Evolutionary conservation across 2,888 invertebrate species (phyloP).

Genomic region (Eupelmus urozonus): DNA sequence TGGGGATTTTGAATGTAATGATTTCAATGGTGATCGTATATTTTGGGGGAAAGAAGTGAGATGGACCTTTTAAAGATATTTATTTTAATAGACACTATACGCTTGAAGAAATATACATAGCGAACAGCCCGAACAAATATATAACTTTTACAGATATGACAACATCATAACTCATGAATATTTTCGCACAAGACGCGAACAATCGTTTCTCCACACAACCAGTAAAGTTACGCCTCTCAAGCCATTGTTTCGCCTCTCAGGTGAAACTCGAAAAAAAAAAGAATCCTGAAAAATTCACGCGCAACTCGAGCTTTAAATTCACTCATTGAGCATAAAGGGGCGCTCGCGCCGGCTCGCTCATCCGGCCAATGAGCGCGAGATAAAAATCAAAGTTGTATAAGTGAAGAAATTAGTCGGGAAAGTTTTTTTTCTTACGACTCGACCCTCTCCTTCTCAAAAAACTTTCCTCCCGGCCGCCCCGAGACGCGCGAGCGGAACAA

Average conservation of each 20-base stretch:
- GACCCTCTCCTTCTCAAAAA: constrained; percentile 1
- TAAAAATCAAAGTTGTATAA: constrained; percentile 57
- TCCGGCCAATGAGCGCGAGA: constrained; percentile 45
- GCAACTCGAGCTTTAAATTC: constrained; percentile 33
- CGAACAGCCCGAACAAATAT: no score
- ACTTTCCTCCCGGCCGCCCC: constrained; percentile 32
- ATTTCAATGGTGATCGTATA: no score
- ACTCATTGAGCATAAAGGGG: constrained; percentile 54
- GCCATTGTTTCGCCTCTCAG: neutral
- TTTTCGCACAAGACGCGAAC: no score
- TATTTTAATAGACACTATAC: no score
- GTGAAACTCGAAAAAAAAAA: neutral
- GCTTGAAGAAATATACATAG: no score
- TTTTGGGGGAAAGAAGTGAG: no score
- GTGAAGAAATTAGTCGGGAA: constrained; percentile 54
- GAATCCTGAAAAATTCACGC: neutral
- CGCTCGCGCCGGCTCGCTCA: neutral
- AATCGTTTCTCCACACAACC: no score
- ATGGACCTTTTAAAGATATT: no score
- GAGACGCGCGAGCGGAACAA: constrained; percentile 15
- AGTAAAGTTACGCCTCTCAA: no score
- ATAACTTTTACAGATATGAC: no score
- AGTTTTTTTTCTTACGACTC: constrained; percentile 42
- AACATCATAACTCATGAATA: no score
- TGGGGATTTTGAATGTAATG: no score